Conservation (phyloP, 2,888 invertebrate genomes). For the Chrysodeixis includens region DNA sequence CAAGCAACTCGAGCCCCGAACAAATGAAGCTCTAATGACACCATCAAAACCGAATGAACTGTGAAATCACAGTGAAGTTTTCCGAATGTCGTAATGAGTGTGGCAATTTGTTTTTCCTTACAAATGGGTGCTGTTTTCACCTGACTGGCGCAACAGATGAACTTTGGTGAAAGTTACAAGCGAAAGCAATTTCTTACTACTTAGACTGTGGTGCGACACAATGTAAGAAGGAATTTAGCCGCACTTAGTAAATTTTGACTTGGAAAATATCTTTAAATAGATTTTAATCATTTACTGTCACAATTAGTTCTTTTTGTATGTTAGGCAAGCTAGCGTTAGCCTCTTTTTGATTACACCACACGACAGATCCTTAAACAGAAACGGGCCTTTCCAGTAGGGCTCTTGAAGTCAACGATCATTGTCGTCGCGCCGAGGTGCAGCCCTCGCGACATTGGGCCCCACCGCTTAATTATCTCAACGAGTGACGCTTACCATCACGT, state of each 20-base stretch:
- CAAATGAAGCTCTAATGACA: slow-evolving; percentile 71
- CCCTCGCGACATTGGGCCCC: slow-evolving; percentile 61
- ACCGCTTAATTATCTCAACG: slow-evolving; percentile 77
- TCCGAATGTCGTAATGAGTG: slow-evolving; percentile 80
- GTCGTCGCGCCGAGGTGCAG: slow-evolving; percentile 68
- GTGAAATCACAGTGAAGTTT: slow-evolving; percentile 79
- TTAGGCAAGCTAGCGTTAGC: background rate
- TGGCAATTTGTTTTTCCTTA: slow-evolving; percentile 83
- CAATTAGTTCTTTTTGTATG: background rate
- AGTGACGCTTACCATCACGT: slow-evolving; percentile 66
- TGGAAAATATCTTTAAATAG: background rate
- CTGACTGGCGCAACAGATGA: slow-evolving; percentile 82
- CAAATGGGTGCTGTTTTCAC: slow-evolving; percentile 80
- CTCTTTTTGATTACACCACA: slow-evolving; percentile 57
- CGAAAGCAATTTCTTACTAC: slow-evolving; percentile 26
- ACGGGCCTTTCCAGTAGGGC: slow-evolving; percentile 71
- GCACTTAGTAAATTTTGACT: background rate
- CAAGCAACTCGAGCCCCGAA: slow-evolving; percentile 26
- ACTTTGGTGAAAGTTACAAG: slow-evolving; percentile 66
- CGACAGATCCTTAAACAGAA: slow-evolving; percentile 65
- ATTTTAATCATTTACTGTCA: background rate
- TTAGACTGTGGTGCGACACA: slow-evolving; percentile 7
- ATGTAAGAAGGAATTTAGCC: background rate
- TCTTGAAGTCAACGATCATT: slow-evolving; percentile 80
- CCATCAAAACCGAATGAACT: slow-evolving; percentile 76